A percentile compares a stretch with the other conserved stretches of the same genome.
These are phyloP conservation scores for Periparus ater DNA, from an alignment of 2,797 vertebrate species.

Conservation along the genomic window DNA sequence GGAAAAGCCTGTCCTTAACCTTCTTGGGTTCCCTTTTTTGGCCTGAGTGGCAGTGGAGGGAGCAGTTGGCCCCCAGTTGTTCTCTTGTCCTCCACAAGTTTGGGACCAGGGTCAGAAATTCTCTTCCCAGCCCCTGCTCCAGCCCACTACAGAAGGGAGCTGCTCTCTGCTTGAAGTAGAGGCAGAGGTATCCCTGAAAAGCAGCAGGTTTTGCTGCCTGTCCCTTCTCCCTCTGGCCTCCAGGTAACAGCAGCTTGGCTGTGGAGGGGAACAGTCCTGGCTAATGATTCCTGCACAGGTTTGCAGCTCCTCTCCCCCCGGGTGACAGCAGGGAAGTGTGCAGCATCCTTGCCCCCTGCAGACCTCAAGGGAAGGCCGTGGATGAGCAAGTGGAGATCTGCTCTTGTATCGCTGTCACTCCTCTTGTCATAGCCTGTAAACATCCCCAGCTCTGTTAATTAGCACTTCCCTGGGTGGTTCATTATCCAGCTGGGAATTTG, in stretches of 20 bases:
- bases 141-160: background rate
- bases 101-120: background rate
- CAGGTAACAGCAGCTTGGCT: background rate
- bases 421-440: background rate
- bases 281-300: background rate
- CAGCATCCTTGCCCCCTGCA: background rate
- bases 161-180: background rate
- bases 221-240: background rate
- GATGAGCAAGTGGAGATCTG: background rate
- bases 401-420: background rate
- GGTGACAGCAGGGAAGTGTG: background rate
- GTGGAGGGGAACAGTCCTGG: background rate
- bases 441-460: constrained; percentile 1
- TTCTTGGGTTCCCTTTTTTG: background rate
- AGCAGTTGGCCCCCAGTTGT: background rate
- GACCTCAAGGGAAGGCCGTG: background rate
- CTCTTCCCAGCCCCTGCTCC: background rate
- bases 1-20: background rate
- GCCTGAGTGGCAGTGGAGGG: background rate
- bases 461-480: background rate
- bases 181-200: background rate
- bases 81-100: background rate
- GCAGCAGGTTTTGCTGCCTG: background rate
- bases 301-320: background rate
- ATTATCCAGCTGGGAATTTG: background rate